Percentiles rank a stretch among this genome's conserved stretches.
Evolutionary conservation across 1,140 invertebrate species (phyloP).

Genomic region (Archivesica marissinica): DNA sequence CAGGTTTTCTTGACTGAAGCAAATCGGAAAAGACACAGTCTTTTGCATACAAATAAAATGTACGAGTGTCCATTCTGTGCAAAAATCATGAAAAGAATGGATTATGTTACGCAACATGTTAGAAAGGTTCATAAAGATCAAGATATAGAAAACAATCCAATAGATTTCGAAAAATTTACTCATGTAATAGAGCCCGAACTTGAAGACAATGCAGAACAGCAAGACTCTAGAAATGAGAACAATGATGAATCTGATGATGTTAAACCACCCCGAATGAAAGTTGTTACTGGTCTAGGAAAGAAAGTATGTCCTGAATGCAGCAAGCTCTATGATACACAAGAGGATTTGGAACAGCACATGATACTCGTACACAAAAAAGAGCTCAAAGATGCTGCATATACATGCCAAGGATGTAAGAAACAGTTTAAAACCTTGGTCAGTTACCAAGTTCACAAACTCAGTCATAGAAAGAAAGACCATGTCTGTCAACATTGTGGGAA

Average conservation of each 20-base stretch:
- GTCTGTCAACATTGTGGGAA: conserved; percentile 42
- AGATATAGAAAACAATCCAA: conserved; percentile 38
- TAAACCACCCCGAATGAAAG: not conserved
- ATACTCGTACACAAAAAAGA: conserved; percentile 19
- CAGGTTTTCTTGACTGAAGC: conserved; percentile 6
- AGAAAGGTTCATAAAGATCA: conserved; percentile 44
- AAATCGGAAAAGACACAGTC: conserved; percentile 39
- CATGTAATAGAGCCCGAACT: conserved; percentile 1
- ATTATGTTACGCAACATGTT: conserved; percentile 44
- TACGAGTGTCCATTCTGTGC: conserved; percentile 60
- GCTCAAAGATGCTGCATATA: conserved; percentile 42
- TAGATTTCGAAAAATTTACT: conserved; percentile 42
- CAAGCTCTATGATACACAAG: conserved; percentile 37
- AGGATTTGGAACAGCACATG: conserved; percentile 40
- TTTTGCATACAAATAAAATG: conserved; percentile 44
- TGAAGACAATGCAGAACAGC: not conserved
- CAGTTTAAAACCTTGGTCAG: conserved; percentile 33
- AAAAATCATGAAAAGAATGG: conserved; percentile 47
- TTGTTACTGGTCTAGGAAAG: conserved; percentile 28
- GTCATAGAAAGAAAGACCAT: conserved; percentile 49
- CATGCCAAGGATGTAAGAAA: conserved; percentile 44
- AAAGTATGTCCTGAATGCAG: conserved; percentile 46
- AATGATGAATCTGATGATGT: not conserved
- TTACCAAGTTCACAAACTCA: conserved; percentile 44
- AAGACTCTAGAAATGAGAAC: not conserved